Evolutionary conservation across 1,140 invertebrate species (phyloP).

Genomic region (Drosophila leontia): DNA sequence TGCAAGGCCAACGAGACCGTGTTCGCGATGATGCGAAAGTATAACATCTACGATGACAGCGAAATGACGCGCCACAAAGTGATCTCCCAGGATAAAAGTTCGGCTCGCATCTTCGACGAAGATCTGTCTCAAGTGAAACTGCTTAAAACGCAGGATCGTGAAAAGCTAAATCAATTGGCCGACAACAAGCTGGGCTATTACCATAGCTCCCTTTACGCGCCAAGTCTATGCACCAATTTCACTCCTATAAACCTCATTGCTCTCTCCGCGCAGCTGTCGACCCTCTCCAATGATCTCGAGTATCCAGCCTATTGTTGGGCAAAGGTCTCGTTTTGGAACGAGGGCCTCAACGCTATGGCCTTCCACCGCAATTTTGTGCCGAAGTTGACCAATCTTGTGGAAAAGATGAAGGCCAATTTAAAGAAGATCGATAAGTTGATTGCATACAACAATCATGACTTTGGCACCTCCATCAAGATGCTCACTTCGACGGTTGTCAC

Average conservation of each 20-base stretch:
- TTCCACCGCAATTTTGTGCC: constrained; percentile 87
- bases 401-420: constrained; percentile 85
- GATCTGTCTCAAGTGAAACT: constrained; percentile 85
- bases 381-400: constrained; percentile 87
- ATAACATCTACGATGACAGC: constrained; percentile 62
- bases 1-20: constrained; percentile 91
- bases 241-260: constrained; percentile 43
- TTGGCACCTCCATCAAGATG: constrained; percentile 88
- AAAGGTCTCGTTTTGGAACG: constrained; percentile 52
- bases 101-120: constrained; percentile 80
- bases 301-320: constrained; percentile 36
- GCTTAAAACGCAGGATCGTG: constrained; percentile 86
- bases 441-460: constrained; percentile 88
- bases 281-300: constrained; percentile 42
- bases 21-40: constrained; percentile 88
- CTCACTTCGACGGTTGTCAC: constrained; percentile 89
- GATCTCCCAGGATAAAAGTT: constrained; percentile 81
- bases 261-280: constrained; percentile 31
- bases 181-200: constrained; percentile 85
- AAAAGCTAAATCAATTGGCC: too few species aligned
- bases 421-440: constrained; percentile 88
- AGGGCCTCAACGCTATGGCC: constrained; percentile 86
- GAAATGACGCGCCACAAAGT: constrained; percentile 26
- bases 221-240: constrained; percentile 86
- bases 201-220: constrained; percentile 76